Evolutionary conservation across 2,797 vertebrate genomes (phyloP), one percentile per base, ranked within the genome.

Genomic region (Hypotaenidia okinawae): DNA sequence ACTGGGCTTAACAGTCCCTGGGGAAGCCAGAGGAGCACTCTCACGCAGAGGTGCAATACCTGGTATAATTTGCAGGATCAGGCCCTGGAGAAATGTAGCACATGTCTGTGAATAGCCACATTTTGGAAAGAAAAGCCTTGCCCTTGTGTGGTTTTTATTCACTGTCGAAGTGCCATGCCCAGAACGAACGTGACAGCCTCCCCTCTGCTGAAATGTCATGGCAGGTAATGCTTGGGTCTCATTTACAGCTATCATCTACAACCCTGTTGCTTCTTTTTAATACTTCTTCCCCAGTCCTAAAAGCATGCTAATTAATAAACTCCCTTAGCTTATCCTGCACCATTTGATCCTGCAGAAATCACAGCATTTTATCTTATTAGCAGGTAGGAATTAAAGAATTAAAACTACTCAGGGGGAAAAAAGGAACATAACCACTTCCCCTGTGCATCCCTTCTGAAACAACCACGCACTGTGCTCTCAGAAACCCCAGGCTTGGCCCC

Each of bases 321-420:
- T 77, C 67, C 66, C 89, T 69, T 57, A 85, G 66, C 59, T 91
- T 94, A 81, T 86, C 66, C 76, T 87, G 68, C 55, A 73, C 82
- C 25, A 90, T 92, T 95, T 96, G 90, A 92, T 96, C 93, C 83
- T 87, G 69, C 69, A 90, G 75, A 94, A 95, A 95, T 95, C 69
- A 90, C 80, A 86, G 62, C 63, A 21, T 93, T 89, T 93, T 91
- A 85, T 94, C 85, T 81, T 90, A 86, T 84, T 94, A 96, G 63
- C 39, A 87, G 88, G 72, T 66, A 74, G 79, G 73, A 95, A 93
- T 97, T 91, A 96, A 95, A 87, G 74, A 80, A 92, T 82, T 93
- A 80, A 94, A 94, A 75, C 67, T 77, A 49, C 67, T 89, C 37
- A 4, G 33, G 11, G 33, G 11, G 2, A 4, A 52, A 41, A 37